Conservation (phyloP, 2,113 vertebrate species). For the Triplophysa rosa region DNA sequence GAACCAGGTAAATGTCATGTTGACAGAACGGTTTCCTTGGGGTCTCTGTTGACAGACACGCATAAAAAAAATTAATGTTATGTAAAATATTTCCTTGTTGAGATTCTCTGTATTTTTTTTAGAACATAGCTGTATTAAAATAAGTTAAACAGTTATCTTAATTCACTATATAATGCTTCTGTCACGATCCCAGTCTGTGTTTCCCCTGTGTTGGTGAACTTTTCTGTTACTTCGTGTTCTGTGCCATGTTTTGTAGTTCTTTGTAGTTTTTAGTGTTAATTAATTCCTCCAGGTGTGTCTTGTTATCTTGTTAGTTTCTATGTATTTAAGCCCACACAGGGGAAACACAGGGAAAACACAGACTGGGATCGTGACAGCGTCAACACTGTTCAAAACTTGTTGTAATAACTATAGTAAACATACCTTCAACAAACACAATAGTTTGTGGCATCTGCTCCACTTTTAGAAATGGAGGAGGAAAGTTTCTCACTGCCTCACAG, state of each 20-base stretch:
- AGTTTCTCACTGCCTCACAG: slow-evolving; percentile 32
- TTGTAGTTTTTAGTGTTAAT: no score
- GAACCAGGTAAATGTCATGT: not conserved
- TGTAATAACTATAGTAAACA: not conserved
- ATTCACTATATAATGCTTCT: not conserved
- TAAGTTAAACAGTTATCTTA: not conserved
- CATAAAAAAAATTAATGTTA: not conserved
- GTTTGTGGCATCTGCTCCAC: not conserved
- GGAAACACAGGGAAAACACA: no score
- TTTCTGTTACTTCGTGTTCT: no score
- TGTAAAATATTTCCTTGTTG: no score
- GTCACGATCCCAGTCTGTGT: no score
- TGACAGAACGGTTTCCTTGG: not conserved
- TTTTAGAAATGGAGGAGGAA: slow-evolving; percentile 39
- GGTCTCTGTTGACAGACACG: not conserved
- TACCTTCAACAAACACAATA: slow-evolving; percentile 50
- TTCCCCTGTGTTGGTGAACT: no score
- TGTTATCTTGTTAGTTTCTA: no score
- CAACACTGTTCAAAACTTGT: not conserved
- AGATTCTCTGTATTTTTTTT: not conserved
- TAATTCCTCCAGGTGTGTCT: no score
- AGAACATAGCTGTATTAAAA: not conserved
- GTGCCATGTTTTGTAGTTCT: no score
- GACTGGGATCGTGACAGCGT: no score
- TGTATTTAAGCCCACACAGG: no score